Conservation (phyloP, 64 coral and sea anemone species). For the Montipora sp. region DNA sequence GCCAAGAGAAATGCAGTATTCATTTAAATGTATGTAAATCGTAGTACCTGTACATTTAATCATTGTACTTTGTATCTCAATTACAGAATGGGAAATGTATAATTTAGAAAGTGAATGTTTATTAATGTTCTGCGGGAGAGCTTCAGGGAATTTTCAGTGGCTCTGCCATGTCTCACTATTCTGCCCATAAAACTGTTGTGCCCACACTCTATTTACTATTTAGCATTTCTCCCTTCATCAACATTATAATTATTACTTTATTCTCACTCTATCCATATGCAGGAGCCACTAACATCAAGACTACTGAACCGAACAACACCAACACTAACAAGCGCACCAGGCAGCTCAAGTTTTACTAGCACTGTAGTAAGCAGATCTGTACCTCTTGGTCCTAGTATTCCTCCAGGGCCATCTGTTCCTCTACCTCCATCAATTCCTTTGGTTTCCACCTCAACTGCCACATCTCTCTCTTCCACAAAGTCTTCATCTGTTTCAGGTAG, state of each 20-base stretch:
- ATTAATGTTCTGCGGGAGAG: no score
- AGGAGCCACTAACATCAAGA: constrained; percentile 71
- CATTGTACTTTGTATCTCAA: no score
- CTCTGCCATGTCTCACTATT: no score
- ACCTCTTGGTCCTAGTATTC: constrained; percentile 26
- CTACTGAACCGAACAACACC: constrained; percentile 55
- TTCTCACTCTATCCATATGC: not conserved
- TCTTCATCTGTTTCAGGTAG: not conserved
- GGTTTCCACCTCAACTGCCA: not conserved
- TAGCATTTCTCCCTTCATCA: no score
- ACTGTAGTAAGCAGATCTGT: constrained; percentile 39
- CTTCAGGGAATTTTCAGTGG: no score
- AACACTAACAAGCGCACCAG: constrained; percentile 43
- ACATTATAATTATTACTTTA: not conserved
- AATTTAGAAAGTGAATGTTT: no score
- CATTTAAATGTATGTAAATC: no score
- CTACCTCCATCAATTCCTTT: constrained; percentile 4
- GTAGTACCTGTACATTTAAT: no score
- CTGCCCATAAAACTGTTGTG: no score
- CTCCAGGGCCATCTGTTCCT: not conserved
- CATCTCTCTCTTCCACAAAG: not conserved
- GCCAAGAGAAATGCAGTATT: no score
- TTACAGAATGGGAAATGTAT: no score
- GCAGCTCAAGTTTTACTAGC: constrained; percentile 58
- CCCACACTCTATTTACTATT: no score